Percentiles rank a stretch among this genome's conserved stretches.
These are phyloP conservation scores for Sebastes oblongus DNA, from an alignment of 2,797 vertebrate species.

Conservation along the genomic window DNA sequence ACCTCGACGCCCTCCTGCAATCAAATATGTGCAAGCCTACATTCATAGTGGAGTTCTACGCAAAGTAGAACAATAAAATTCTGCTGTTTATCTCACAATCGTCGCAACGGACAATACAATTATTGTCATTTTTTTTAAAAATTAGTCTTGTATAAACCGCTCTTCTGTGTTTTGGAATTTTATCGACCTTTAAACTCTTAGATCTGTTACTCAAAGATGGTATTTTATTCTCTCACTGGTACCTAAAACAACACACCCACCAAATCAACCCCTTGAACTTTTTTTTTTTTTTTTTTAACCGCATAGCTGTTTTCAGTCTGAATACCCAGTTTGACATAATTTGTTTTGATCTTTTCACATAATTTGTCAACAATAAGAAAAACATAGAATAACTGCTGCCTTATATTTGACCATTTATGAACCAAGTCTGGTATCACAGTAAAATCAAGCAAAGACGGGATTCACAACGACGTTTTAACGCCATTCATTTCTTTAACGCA, in stretches of 20 bases:
- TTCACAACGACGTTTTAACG: neutral
- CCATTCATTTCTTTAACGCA: too few species aligned
- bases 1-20: neutral
- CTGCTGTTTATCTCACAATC: neutral
- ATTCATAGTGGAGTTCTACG: neutral
- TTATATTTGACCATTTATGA: neutral
- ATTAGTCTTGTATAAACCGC: neutral
- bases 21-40: neutral
- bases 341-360: neutral
- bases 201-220: neutral
- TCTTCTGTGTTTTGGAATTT: neutral
- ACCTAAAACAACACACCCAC: neutral
- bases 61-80: neutral
- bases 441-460: neutral
- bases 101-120: neutral
- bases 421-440: neutral
- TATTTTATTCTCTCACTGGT: neutral
- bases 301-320: neutral
- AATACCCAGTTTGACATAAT: neutral
- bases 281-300: neutral
- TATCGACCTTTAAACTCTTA: neutral
- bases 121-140: neutral
- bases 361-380: neutral
- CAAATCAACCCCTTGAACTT: neutral
- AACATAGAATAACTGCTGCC: neutral